Percentiles rank a stretch among this genome's conserved stretches.
phyloP scores from a whole-genome alignment of 2,888 invertebrate species.

The Lathronympha strigana region DNA sequence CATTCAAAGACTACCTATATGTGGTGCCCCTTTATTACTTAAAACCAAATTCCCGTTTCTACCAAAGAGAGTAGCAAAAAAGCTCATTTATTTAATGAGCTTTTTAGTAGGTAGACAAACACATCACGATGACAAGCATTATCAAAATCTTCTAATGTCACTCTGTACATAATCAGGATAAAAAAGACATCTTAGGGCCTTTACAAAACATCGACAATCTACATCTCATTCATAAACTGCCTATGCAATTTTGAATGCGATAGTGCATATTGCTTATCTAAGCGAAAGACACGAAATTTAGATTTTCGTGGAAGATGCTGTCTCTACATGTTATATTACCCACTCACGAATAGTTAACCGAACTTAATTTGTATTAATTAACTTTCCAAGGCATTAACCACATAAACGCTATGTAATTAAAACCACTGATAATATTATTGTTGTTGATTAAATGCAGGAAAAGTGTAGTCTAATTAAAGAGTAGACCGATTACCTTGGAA shows the following conservation, averaged over 20 bases:
- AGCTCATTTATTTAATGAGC: no score
- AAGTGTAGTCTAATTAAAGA: constrained; percentile 1
- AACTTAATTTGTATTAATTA: background rate
- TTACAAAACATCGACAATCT: no score
- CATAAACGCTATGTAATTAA: background rate
- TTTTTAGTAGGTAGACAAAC: background rate
- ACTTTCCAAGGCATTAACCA: background rate
- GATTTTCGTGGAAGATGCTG: no score
- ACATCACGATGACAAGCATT: background rate
- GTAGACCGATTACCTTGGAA: background rate
- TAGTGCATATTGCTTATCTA: no score
- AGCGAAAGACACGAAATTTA: no score
- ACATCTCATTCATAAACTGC: no score
- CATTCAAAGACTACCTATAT: no score
- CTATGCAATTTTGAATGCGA: no score
- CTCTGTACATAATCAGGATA: background rate
- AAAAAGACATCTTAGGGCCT: background rate
- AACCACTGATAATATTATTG: background rate
- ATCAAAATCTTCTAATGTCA: background rate
- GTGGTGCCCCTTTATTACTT: no score
- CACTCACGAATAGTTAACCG: no score
- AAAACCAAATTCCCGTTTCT: no score
- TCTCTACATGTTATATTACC: background rate
- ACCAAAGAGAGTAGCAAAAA: background rate
- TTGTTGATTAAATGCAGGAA: constrained; percentile 3